phyloP scores from a whole-genome alignment of 2,113 vertebrate genomes.

The Nannobrachium achirus region DNA sequence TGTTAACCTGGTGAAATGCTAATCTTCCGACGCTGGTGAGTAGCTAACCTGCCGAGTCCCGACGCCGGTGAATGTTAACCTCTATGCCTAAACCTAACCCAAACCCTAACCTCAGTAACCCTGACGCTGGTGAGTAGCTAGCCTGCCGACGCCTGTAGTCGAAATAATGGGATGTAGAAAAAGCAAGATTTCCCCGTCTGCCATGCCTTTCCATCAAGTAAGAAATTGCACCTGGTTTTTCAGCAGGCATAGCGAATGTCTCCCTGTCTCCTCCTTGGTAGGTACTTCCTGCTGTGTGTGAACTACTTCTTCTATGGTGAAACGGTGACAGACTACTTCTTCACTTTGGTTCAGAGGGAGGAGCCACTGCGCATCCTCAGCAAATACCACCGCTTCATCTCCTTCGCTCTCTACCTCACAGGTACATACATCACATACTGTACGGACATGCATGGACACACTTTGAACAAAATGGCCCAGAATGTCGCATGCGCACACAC shows the following conservation, averaged over 20 bases:
- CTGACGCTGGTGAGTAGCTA: too few relatives aligned
- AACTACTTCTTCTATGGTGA: constrained; percentile 99
- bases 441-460: too few relatives aligned
- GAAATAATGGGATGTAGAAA: too few relatives aligned
- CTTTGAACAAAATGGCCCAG: not conserved
- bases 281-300: constrained; percentile 98
- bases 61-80: too few relatives aligned
- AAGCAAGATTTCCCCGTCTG: too few relatives aligned
- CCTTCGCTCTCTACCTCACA: constrained; percentile 95
- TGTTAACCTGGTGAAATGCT: too few relatives aligned
- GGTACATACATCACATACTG: constrained; percentile 74
- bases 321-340: constrained; percentile 97
- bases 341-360: constrained; percentile 95
- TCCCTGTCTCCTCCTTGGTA: too few relatives aligned
- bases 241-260: constrained; percentile 39
- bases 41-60: not conserved
- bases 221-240: constrained; percentile 14
- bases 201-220: not conserved
- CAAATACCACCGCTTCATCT: constrained; percentile 99
- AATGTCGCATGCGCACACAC: too few relatives aligned
- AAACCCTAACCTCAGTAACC: too few relatives aligned
- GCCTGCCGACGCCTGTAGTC: too few relatives aligned
- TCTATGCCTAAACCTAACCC: too few relatives aligned
- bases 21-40: too few relatives aligned
- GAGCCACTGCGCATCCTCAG: constrained; percentile 95